A percentile compares a stretch with the other conserved stretches of the same genome.
Conservation (phyloP, 2,113 vertebrate genomes). For the Gymnorhina tibicen region DNA sequence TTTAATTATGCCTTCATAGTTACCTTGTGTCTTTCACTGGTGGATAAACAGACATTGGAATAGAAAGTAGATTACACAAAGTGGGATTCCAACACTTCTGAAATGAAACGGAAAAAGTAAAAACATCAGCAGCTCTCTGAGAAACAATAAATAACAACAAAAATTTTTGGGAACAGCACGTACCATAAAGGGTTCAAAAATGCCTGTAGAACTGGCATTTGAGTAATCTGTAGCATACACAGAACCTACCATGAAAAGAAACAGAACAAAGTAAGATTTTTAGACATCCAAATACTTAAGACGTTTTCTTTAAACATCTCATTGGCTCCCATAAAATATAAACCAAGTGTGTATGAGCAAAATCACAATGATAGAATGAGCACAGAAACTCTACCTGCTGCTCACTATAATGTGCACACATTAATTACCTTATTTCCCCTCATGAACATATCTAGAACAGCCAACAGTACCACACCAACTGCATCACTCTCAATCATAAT, state of each 20-base stretch:
- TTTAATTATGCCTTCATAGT: background rate
- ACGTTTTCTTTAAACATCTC: background rate
- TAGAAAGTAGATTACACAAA: constrained; percentile 80
- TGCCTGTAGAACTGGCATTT: constrained; percentile 89
- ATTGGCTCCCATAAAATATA: background rate
- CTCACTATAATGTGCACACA: background rate
- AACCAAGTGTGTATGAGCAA: background rate
- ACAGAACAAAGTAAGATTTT: background rate
- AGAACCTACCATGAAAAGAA: constrained; percentile 72
- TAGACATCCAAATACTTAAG: background rate
- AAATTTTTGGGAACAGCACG: background rate
- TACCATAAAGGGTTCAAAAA: constrained; percentile 92
- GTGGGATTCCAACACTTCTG: constrained; percentile 91
- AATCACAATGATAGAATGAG: background rate
- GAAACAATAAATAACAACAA: background rate
- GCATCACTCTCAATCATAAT: background rate
- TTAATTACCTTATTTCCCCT: background rate
- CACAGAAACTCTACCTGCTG: background rate
- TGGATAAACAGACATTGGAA: constrained; percentile 88
- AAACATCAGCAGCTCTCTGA: background rate
- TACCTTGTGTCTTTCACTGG: constrained; percentile 90
- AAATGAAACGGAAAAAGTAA: background rate
- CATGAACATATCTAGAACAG: background rate
- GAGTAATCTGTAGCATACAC: constrained; percentile 94
- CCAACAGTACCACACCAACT: background rate